Evolutionary conservation across 2,797 vertebrate species (phyloP), one percentile per base, ranked within the genome.

Genomic region (Falco biarmicus): DNA sequence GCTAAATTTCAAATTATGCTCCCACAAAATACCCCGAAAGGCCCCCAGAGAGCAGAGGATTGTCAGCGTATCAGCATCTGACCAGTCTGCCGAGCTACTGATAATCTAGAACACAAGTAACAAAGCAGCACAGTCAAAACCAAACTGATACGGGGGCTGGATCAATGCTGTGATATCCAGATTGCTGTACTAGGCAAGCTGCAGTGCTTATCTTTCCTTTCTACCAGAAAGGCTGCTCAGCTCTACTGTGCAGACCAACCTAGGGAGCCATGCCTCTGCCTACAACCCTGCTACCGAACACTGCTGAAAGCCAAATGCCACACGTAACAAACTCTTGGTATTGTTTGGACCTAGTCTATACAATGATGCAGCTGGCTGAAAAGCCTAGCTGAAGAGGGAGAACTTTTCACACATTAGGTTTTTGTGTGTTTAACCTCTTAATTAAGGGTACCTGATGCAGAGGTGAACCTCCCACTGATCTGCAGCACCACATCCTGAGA

Each of bases 91-190:
- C 10, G 2, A 84, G 29, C 34, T 76, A 91, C 28, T 6, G 21
- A 68, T 45, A 81, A 71, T 34, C 75, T 51, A 70, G 51, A 87
- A 78, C 47, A 84, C 57, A 91, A 82, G 20, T 20, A 81, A 66
- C 14, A 70, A 77, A 86, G 64, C 65, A 86, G 57, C 10, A 57
- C 15, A 41, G 41, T 54, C 3, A 5, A 83, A 85, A 60, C 18
- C 11, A 74, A 71, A 54, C 11, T 1, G 2, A 71, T 26, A 68
- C 0, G 2, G n/a, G 29, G 47, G 31, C n/a, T 34, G 15, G 32
- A 39, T 29, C 0, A 1, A 50, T 0, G 3, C 28, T 2, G 1
- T 2, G 2, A 0, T 39, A 66, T 5, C 53, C 57, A 60, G 48
- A 60, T 11, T 32, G 34, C 48, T 68, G 31, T 32, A 51, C 6